Conservation (phyloP, 2,888 invertebrate genomes). For the Linnaemya tessellans region DNA sequence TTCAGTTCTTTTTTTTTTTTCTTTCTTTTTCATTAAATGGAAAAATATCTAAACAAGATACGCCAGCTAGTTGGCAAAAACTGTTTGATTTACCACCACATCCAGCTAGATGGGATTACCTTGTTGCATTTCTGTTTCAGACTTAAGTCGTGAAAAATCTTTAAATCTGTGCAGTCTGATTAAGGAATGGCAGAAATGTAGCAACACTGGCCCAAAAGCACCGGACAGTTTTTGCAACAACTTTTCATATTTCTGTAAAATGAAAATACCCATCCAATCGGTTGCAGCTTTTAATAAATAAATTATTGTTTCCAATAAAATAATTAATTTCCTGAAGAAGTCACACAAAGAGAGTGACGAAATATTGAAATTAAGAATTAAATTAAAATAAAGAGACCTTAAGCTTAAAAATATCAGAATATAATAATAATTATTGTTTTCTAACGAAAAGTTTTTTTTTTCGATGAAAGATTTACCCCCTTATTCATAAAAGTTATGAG, state of each 20-base stretch:
- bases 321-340: no score
- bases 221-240: neutral
- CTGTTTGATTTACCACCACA: slow-evolving; percentile 54
- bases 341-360: no score
- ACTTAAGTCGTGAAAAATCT: slow-evolving; percentile 33
- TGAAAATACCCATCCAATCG: no score
- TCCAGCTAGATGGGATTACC: slow-evolving; percentile 41
- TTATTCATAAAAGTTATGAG: no score
- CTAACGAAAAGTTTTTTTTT: no score
- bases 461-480: no score
- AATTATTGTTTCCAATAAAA: neutral
- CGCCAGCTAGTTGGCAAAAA: slow-evolving; percentile 26
- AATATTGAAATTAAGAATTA: no score
- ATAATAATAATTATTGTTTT: no score
- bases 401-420: no score
- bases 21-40: neutral
- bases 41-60: slow-evolving; percentile 24
- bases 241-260: no score
- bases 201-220: neutral
- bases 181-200: slow-evolving; percentile 14
- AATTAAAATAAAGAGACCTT: no score
- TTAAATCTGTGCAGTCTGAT: slow-evolving; percentile 59
- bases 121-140: slow-evolving; percentile 57
- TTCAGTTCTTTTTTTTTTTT: neutral
- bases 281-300: neutral